Evolutionary conservation across 2,888 invertebrate genomes (phyloP), one percentile per base, ranked within the genome.

Genomic region (Hermodice carunculata): DNA sequence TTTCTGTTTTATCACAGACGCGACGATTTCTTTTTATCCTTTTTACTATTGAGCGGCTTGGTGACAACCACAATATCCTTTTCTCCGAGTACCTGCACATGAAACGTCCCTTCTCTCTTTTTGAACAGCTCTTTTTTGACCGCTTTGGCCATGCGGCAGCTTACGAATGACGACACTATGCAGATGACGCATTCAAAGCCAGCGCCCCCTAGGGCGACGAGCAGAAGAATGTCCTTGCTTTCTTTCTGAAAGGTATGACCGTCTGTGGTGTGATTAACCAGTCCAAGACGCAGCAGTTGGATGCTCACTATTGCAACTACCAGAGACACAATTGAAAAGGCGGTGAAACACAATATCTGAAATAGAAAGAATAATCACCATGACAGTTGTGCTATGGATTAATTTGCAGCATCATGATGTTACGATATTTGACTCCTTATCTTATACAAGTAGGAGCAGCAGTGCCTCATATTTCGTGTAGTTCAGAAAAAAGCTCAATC

Each of bases 291-390:
- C 53, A 86, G 77, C 51, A 86, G 79, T 72, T 86, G 86, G 51
- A 86, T 86, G 71, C 84, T 85, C 60, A 86, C 85, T 28, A 86
- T 80, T 0, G 82, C 81, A 19, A 84, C 82, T 29, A 86, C 84
- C 76, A 86, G 74, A 44, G 86, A 86, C 22, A 86, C 85, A 53
- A 85, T 80, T 26, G 83, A 83, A 64, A 84, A 83, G 4, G 86
- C 86, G 17, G 84, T 83, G 74, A 85, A 86, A 61, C 85, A 85
- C 82, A 86, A 81, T 54, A 86, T 86, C 86, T 86, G 82, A 60
- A 78, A 76, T n/a, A n/a, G n/a, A n/a, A n/a, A n/a, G n/a, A n/a
- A n/a, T n/a, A n/a, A n/a, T n/a, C n/a, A n/a, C n/a, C n/a, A n/a
- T n/a, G n/a, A n/a, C n/a, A n/a, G n/a, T n/a, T n/a, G n/a, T n/a